Evolutionary conservation across 2,113 vertebrate genomes (phyloP).

Genomic region (Laterallus jamaicensis): DNA sequence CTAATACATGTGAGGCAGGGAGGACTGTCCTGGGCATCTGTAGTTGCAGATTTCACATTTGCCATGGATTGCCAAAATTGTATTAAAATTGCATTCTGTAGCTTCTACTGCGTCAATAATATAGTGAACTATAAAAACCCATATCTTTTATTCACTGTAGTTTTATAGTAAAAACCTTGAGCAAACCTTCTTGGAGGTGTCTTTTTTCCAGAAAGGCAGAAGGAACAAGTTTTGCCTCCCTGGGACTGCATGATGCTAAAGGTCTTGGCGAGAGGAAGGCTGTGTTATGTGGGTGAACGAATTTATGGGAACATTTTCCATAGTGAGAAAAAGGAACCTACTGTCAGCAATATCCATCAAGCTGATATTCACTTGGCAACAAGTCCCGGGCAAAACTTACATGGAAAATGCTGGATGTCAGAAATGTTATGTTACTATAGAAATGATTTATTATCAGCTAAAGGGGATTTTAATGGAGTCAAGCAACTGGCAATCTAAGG

Average conservation of each 20-base stretch:
- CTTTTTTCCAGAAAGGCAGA: not conserved
- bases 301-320: not conserved
- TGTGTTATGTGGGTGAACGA: not conserved
- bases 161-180: not conserved
- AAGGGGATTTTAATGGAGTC: not conserved
- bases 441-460: constrained; percentile 24
- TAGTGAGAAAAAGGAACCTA: not conserved
- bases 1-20: not conserved
- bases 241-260: not conserved
- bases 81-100: not conserved
- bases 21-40: not conserved
- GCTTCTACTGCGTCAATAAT: not conserved
- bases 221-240: not conserved
- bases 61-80: not conserved
- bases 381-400: not conserved
- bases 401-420: not conserved
- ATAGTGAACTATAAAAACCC: not conserved
- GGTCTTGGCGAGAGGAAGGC: not conserved
- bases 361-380: constrained; percentile 26
- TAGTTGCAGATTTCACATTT: not conserved
- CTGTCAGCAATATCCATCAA: constrained; percentile 1
- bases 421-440: not conserved
- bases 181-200: not conserved
- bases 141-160: not conserved
- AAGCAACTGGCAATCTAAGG: not conserved